phyloP scores from a whole-genome alignment of 2,797 vertebrate species.

The Rhinoraja longicauda region DNA sequence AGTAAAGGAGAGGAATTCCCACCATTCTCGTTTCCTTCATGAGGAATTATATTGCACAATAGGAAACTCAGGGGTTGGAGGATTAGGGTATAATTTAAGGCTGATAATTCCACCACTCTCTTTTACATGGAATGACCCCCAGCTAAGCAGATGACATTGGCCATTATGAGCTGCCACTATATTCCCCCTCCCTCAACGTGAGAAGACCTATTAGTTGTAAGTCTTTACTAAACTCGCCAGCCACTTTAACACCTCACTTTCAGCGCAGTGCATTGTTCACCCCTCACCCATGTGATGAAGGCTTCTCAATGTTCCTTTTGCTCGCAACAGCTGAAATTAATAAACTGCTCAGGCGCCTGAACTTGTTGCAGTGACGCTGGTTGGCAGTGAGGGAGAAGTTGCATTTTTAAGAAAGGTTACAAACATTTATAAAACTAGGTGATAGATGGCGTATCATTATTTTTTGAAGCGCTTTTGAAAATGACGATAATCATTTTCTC shows the following conservation, averaged over 20 bases:
- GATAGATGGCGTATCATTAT: background rate
- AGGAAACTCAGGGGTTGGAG: background rate
- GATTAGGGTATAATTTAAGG: slow-evolving; percentile 12
- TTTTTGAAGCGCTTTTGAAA: background rate
- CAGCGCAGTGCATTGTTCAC: background rate
- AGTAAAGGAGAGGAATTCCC: background rate
- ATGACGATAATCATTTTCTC: background rate
- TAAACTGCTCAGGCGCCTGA: background rate
- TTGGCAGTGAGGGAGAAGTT: background rate
- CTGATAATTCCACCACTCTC: background rate
- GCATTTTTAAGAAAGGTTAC: background rate
- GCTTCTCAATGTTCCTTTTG: background rate
- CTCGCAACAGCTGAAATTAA: background rate
- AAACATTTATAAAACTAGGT: background rate
- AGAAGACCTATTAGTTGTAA: background rate
- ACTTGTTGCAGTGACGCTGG: background rate
- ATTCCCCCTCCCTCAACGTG: background rate
- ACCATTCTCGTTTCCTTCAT: background rate
- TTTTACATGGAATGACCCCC: background rate
- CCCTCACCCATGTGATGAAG: background rate
- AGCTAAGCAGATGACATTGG: background rate
- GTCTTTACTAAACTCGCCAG: background rate
- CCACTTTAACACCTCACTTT: too few species aligned
- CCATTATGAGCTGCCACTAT: background rate
- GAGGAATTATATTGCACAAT: slow-evolving; percentile 34